Evolutionary conservation across 1,140 invertebrate species (phyloP), one percentile per base, ranked within the genome.

Genomic region (Zaprionus vittiger): DNA sequence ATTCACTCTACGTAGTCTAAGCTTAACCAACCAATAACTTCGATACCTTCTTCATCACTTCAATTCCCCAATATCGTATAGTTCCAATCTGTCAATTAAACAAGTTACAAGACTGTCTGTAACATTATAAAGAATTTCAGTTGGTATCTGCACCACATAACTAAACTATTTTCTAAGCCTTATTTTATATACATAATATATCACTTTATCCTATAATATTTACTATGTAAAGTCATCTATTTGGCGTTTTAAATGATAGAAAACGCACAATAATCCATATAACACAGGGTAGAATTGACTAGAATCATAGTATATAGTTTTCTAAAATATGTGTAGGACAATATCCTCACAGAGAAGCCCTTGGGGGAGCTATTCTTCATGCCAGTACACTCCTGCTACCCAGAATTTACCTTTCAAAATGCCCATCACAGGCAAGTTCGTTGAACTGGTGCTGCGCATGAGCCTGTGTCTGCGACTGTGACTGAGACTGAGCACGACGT

Each of bases 401-500:
- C 20, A 59, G 24, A 71, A 73, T 63, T 91, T 91, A 92, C 91
- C 91, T 92, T 61, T 92, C 91, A 63, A 86, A 85, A 37, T 81
- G 89, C 63, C 83, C 49, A 38, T 90, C 79, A 55, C 80, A 72
- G 31, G 63, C 52, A 54, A 26, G 26, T 37, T 83, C 83, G 63
- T 77, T 77, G 20, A 67, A 57, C 37, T 86, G 86, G 4, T 56
- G 77, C 66, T 92, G 90, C 4, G 64, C 61, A 47, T 79, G 61
- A 11, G 41, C 5, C 55, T 65, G 60, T 14, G 60, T 9, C 24
- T 68, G 44, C 15, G 71, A 4, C 56, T 66, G 57, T 6, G 71
- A 63, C 60, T 79, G 72, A 14, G 31, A 73, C 26, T 82, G 83
- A 4, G 79, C 70, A 26, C 86, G 84, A 0, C 93, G 90, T 5